These are phyloP conservation scores for Cirrhinus mrigala DNA, from an alignment of 2,797 vertebrate genomes.

Conservation along the genomic window DNA sequence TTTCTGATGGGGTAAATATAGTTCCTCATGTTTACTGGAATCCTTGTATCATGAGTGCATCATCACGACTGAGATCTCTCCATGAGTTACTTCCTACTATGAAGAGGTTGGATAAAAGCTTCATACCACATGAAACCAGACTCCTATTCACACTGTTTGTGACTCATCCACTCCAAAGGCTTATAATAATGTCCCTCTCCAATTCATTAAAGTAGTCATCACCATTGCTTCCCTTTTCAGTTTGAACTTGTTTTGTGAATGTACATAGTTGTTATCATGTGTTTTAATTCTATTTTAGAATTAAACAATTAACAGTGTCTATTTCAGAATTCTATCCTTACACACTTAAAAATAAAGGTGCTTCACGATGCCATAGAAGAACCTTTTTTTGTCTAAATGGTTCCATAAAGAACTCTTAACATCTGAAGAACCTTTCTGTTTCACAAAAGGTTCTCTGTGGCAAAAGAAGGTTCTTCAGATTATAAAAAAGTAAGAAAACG, in stretches of 20 bases:
- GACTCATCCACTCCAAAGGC: conserved; percentile 29
- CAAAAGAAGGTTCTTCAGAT: too few relatives aligned
- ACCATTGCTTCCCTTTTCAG: not conserved
- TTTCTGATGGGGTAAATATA: conserved; percentile 75
- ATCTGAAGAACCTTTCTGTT: too few relatives aligned
- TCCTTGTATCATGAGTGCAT: conserved; percentile 61
- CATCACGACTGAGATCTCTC: conserved; percentile 37
- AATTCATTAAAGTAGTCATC: conserved; percentile 14
- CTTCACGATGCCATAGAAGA: too few relatives aligned
- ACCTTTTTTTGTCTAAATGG: too few relatives aligned
- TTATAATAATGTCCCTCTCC: conserved; percentile 10
- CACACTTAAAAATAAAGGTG: too few relatives aligned
- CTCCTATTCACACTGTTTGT: conserved; percentile 7
- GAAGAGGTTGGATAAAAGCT: conserved; percentile 42
- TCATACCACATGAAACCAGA: conserved; percentile 40
- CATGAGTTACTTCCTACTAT: conserved; percentile 23
- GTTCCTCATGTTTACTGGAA: conserved; percentile 73
- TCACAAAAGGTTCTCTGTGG: too few relatives aligned
- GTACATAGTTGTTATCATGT: not conserved
- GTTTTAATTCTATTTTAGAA: not conserved
- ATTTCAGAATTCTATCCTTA: not conserved
- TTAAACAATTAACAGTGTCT: not conserved
- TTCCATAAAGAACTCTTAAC: too few relatives aligned
- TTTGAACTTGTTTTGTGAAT: not conserved
- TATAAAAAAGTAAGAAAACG: too few relatives aligned